Evolutionary conservation across 92 coral and sea anemone species (phyloP), one percentile per base, ranked within the genome.

Genomic region (Parazoanthus darwini): DNA sequence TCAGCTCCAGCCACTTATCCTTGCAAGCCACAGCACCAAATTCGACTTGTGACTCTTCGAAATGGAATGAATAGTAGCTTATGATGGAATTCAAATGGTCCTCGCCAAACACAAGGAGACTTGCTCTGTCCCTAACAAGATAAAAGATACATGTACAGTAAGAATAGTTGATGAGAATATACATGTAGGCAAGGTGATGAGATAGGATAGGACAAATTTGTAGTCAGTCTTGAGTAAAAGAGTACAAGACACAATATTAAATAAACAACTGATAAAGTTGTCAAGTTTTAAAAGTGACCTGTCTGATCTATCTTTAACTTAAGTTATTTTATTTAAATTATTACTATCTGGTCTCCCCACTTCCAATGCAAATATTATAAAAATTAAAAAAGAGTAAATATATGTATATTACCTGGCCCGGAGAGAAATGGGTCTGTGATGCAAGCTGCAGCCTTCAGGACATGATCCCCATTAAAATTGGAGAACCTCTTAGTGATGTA

Each of bases 1-100:
- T 88, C 81, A 88, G 74, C 76, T 88, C 82, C 91, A 82, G 74
- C 91, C 91, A 88, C 77, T 88, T 81, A 66, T 88, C 86, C 18
- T 46, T 80, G 84, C 71, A 58, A 80, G 84, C 68, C 85, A 80
- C 68, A 33, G 48, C 72, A 54, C 29, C 72, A 56, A 56, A 35
- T 16, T 59, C 26, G 20, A 81, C 85, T 37, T 76, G 80, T 76
- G 80, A 36, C 54, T 14, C 48, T 76, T 76, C 80, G 39, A 42
- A 36, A 76, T 36, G 80, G 80, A n/a, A 36, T 76, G 48, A 76
- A 76, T 1, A 86, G 71, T 86, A 82, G n/a, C 51, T 36, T 14
- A 76, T 36, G 48, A 76, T 36, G 46, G 26, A 36, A 14, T 76
- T 25, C 48, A 76, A 36, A 37, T 36, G 48, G 26, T 76, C 80